phyloP scores from a whole-genome alignment of 2,113 vertebrate genomes.

The Falco punctatus region DNA sequence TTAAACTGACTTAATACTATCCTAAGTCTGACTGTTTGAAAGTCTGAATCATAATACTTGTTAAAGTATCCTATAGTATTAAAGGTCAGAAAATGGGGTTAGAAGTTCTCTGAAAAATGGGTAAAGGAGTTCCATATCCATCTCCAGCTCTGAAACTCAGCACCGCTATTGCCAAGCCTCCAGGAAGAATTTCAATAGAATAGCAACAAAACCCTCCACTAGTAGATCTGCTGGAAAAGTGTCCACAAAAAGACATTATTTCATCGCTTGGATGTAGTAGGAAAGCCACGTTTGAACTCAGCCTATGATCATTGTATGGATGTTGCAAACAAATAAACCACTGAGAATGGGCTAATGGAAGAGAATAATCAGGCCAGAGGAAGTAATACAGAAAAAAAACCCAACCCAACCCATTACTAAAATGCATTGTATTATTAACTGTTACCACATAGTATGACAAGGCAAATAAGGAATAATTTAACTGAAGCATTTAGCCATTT shows the following conservation, averaged over 20 bases:
- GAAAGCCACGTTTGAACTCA: neutral
- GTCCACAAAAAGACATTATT: constrained; percentile 5
- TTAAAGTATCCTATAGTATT: neutral
- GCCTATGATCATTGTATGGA: neutral
- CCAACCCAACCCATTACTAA: constrained; percentile 34
- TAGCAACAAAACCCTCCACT: neutral
- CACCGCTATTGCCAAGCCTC: neutral
- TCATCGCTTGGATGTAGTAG: neutral
- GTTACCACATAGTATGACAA: constrained; percentile 37
- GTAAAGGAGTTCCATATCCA: neutral
- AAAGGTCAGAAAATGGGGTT: neutral
- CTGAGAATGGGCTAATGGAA: constrained; percentile 42
- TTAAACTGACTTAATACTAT: constrained; percentile 47
- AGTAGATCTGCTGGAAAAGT: neutral
- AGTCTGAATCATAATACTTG: constrained; percentile 31
- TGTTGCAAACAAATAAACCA: constrained; percentile 29
- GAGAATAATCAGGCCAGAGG: constrained; percentile 23
- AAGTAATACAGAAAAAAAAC: neutral
- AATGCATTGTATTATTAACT: constrained; percentile 56
- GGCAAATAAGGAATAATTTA: constrained; percentile 62
- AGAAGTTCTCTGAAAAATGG: neutral
- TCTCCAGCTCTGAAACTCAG: neutral
- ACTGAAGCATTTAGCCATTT: constrained; percentile 52
- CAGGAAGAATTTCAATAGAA: neutral
- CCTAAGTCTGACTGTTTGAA: constrained; percentile 21